Percentiles rank a stretch among this genome's conserved stretches.
These are phyloP conservation scores for Urocitellus parryii DNA, from an alignment of 2,113 vertebrate genomes.

Conservation along the genomic window DNA sequence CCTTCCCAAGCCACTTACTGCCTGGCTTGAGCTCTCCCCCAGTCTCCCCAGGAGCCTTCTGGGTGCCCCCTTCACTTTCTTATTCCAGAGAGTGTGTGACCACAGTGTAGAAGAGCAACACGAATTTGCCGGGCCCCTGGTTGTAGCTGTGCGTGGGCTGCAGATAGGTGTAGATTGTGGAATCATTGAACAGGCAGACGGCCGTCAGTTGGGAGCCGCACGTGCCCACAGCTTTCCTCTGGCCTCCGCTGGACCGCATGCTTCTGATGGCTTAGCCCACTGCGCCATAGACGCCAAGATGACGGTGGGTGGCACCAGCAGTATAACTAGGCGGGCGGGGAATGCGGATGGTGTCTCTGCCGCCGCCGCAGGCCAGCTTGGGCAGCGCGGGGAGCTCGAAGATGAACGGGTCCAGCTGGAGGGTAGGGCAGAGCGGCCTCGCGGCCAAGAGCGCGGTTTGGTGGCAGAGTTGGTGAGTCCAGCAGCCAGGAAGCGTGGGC, in stretches of 20 bases:
- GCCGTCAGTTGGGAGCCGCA: slow-evolving; percentile 70
- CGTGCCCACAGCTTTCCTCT: slow-evolving; percentile 62
- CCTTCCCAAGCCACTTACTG: neutral
- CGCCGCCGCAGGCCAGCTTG: slow-evolving; percentile 60
- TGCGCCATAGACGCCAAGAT: slow-evolving; percentile 64
- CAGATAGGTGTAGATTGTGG: slow-evolving; percentile 69
- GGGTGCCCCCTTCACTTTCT: slow-evolving; percentile 36
- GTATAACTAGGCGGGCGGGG: slow-evolving; percentile 64
- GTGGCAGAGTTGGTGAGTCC: neutral
- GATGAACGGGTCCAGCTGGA: slow-evolving; percentile 66
- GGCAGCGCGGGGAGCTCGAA: slow-evolving; percentile 72
- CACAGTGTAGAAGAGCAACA: slow-evolving; percentile 55
- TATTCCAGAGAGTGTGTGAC: slow-evolving; percentile 72
- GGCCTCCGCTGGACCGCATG: neutral
- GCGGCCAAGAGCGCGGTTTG: slow-evolving; percentile 34
- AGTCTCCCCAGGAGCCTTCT: neutral
- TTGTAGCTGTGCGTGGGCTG: slow-evolving; percentile 66
- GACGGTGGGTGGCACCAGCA: slow-evolving; percentile 62
- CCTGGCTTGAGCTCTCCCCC: neutral
- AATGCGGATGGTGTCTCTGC: neutral
- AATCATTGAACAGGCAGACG: slow-evolving; percentile 72
- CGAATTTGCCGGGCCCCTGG: slow-evolving; percentile 51
- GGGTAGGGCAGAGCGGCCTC: slow-evolving; percentile 17
- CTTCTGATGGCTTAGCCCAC: slow-evolving; percentile 52
- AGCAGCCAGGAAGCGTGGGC: slow-evolving; percentile 52